These are phyloP conservation scores for Hirtodrosophila alboralis DNA, from an alignment of 2,888 invertebrate species.

Conservation along the genomic window DNA sequence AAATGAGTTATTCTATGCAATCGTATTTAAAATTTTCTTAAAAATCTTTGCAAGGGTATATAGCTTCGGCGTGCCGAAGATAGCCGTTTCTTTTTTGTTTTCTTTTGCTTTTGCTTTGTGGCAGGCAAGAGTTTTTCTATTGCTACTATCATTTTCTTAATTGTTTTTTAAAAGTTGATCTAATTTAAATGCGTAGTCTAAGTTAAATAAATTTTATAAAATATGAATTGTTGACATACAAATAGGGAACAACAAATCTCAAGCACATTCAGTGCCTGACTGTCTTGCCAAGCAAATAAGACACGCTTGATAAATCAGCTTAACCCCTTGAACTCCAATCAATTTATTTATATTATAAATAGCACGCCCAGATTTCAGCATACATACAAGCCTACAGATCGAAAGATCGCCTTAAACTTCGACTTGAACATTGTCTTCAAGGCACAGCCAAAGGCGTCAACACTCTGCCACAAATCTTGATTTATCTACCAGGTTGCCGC, in stretches of 20 bases:
- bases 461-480: constrained; percentile 49
- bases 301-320: constrained; percentile 39
- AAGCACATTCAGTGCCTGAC: no score
- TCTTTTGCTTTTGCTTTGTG: constrained; percentile 6
- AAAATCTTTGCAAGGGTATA: no score
- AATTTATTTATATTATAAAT: constrained; percentile 54
- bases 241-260: background rate
- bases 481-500: constrained; percentile 55
- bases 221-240: background rate
- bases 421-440: constrained; percentile 11
- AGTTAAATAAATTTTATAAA: background rate
- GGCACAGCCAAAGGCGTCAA: constrained; percentile 43
- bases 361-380: constrained; percentile 26
- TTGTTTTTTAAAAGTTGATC: constrained; percentile 29
- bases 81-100: no score
- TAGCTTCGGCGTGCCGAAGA: no score
- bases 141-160: constrained; percentile 26
- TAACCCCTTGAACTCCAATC: constrained; percentile 50
- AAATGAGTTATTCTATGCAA: no score
- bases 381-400: constrained; percentile 14
- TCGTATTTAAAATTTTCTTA: no score
- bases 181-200: constrained; percentile 10
- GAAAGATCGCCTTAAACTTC: constrained; percentile 22
- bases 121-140: constrained; percentile 4
- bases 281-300: background rate